These are phyloP conservation scores for Mus musculus DNA, from an alignment of 2,113 vertebrate species.

Conservation along the genomic window DNA sequence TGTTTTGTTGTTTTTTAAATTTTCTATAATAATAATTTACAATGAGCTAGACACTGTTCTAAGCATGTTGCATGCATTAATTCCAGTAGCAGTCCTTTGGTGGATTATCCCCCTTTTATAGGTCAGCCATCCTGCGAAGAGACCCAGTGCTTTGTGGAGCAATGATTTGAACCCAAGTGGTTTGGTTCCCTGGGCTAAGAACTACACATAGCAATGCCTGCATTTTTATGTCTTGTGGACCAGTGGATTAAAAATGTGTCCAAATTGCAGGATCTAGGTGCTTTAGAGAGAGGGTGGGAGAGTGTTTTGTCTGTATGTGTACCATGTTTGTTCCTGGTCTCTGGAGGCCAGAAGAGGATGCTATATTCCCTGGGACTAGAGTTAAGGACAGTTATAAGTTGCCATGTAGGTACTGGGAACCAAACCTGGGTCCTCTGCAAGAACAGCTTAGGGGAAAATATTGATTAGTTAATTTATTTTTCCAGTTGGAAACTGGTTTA, in stretches of 20 bases:
- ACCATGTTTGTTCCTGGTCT: not conserved
- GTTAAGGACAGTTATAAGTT: not conserved
- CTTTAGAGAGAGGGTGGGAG: not conserved
- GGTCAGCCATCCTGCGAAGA: not conserved
- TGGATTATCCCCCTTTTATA: not conserved
- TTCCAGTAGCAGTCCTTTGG: not conserved
- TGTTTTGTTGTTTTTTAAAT: not conserved
- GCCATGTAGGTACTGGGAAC: not conserved
- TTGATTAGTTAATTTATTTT: not conserved
- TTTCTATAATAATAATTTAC: constrained; percentile 7
- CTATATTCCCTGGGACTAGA: not conserved
- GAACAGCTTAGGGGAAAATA: not conserved
- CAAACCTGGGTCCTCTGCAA: not conserved
- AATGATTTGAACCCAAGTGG: not conserved
- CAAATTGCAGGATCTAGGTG: not conserved
- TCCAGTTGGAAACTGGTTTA: constrained; percentile 44
- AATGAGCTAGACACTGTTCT: not conserved
- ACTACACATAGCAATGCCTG: not conserved
- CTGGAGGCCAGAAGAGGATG: not conserved
- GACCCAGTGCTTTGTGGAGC: not conserved
- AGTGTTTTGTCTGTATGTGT: not conserved
- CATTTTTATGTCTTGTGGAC: constrained; percentile 49
- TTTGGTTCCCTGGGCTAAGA: not conserved
- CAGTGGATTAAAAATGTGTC: not conserved
- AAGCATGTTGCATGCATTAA: constrained; percentile 16